Base-by-base conservation (phyloP, 2,888 invertebrate genomes). In the Lochmaea crataegi region DNA sequence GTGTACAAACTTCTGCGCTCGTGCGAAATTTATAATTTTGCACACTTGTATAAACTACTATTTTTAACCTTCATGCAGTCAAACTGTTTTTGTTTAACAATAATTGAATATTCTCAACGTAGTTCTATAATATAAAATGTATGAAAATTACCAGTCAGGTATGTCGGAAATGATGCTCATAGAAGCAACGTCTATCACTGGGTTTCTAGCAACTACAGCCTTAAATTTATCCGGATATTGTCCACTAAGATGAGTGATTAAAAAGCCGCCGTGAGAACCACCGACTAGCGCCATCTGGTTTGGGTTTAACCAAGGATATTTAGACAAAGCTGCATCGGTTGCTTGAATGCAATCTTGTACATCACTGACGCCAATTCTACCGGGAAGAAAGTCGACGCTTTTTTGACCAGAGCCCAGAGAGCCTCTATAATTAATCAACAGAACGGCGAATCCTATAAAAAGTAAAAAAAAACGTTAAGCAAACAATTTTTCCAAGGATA, bases 181-280 rank as follows among this genome's bases (percentile, higher is more conserved):
- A 12, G 91, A 88, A 11, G 92, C 89, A 64, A 96, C 87, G 88
- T 97, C 95, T 72, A 90, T 90, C 0, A 96, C 96, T 7, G 97
- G 96, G 86, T 97, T 97, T 75, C 94, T 88, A 41, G 92, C 90
- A 0, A 93, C 92, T 4, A 94, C 94, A 2, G 91, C 93, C 80
- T 90, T 91, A 84, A 92, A 96, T 75, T 88, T 84, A 71, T 91
- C 94, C 9, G 96, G 95, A 87, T 92, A 93, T 83, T 94, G 94
- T 0, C 94, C 96, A 82, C 94, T 93, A 2, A 97, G 87, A 85
- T 96, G 96, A 4, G 93, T 90, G 5, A 93, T 93, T 0, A 97
- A 87, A 85, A 96, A 97, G 22, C 97, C 97, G 12, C 97, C 97
- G 85, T 97, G 96, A 0, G 97, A 97, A 0, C 97, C 97, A 0